phyloP scores from a whole-genome alignment of 2,797 vertebrate genomes.

The Percopsis omiscomaycus region DNA sequence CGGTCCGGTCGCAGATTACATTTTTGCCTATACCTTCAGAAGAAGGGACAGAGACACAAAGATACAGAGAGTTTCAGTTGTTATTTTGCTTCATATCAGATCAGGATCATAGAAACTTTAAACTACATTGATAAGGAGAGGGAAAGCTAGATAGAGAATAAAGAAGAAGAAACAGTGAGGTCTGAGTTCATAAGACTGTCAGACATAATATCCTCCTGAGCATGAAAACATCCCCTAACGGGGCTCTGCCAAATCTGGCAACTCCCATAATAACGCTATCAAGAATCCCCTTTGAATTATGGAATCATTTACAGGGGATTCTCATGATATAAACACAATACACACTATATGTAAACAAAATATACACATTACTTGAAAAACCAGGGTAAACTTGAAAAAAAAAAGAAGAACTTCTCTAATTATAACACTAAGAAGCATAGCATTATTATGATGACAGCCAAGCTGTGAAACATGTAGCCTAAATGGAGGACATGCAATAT shows the following conservation, averaged over 20 bases:
- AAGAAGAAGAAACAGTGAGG: conserved; percentile 5
- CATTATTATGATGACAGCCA: conserved; percentile 17
- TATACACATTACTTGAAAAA: no score
- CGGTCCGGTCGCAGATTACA: conserved; percentile 95
- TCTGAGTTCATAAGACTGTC: background rate
- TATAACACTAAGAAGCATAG: conserved; percentile 30
- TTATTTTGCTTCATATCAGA: background rate
- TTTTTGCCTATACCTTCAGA: conserved; percentile 94
- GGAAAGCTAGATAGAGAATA: background rate
- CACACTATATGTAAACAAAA: background rate
- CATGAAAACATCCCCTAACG: conserved; percentile 42
- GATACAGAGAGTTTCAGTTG: conserved; percentile 16
- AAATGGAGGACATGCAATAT: background rate
- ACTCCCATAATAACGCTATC: conserved; percentile 31
- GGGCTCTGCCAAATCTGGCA: conserved; percentile 22
- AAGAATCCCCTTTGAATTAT: conserved; percentile 16
- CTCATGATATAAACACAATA: conserved; percentile 3
- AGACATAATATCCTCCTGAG: conserved; percentile 46
- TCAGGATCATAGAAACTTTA: background rate
- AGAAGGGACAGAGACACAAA: background rate
- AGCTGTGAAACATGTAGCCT: no score
- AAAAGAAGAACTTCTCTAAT: conserved; percentile 36
- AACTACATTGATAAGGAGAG: background rate
- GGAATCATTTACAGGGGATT: background rate
- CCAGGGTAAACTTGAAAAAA: conserved; percentile 18